phyloP scores from a whole-genome alignment of 2,888 invertebrate species.

The Scaptomyza cyrtandrae region DNA sequence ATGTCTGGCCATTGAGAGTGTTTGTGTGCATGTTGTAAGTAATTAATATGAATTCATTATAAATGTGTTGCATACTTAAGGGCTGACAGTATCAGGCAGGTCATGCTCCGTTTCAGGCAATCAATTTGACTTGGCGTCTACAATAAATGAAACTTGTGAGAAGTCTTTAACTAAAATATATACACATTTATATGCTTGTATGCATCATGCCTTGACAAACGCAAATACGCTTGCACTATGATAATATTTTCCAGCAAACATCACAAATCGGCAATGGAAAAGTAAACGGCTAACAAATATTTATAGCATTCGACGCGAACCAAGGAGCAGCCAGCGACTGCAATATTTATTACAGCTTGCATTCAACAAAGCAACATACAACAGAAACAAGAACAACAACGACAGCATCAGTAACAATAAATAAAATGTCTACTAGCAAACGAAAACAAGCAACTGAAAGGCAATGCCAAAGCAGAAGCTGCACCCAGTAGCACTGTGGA shows the following conservation, averaged over 20 bases:
- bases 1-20: conserved; percentile 1
- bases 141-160: conserved; percentile 18
- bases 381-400: conserved; percentile 18
- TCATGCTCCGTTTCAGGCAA: conserved; percentile 22
- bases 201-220: conserved; percentile 40
- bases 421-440: conserved; percentile 57
- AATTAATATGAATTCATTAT: conserved; percentile 73
- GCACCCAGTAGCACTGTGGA: conserved; percentile 4
- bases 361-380: conserved; percentile 50
- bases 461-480: conserved; percentile 26
- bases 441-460: conserved; percentile 59
- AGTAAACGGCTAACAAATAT: conserved; percentile 76
- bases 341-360: conserved; percentile 77
- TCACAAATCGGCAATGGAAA: conserved; percentile 72
- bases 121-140: conserved; percentile 41
- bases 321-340: conserved; percentile 49
- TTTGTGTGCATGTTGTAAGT: conserved; percentile 28
- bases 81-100: conserved; percentile 23
- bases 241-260: conserved; percentile 74
- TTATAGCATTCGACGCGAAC: conserved; percentile 62
- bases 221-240: conserved; percentile 53
- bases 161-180: conserved; percentile 7
- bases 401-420: conserved; percentile 27
- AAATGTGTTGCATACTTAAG: conserved; percentile 64
- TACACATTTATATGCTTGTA: conserved; percentile 4